Evolutionary conservation across 1,140 invertebrate genomes (phyloP).

Genomic region (Zeugodacus cucurbitae): DNA sequence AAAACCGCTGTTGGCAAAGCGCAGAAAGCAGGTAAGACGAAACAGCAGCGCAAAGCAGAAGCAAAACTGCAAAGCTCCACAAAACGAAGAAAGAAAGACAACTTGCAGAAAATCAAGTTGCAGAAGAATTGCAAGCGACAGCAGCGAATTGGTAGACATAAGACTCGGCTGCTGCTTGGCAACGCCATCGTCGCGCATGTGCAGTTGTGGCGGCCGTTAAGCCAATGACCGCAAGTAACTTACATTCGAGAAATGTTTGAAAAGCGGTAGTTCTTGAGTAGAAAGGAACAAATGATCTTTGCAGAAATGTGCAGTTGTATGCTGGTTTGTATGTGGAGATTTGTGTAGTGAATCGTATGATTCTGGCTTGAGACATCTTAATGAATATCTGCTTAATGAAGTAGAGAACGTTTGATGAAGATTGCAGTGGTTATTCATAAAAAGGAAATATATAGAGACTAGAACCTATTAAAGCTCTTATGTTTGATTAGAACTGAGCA

Average conservation of each 20-base stretch:
- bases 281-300: neutral
- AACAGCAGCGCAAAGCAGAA: neutral
- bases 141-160: neutral
- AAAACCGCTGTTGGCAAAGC: neutral
- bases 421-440: neutral
- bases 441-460: too few relatives aligned
- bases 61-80: neutral
- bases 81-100: neutral
- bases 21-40: neutral
- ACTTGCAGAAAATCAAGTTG: conserved; percentile 11
- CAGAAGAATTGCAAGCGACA: neutral
- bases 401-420: neutral
- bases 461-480: too few relatives aligned
- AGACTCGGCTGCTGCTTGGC: neutral
- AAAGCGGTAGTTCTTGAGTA: conserved; percentile 21
- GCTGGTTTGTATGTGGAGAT: neutral
- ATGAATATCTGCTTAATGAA: neutral
- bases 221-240: conserved; percentile 66
- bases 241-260: conserved; percentile 66
- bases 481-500: too few relatives aligned
- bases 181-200: conserved; percentile 45
- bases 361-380: too few relatives aligned
- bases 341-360: neutral
- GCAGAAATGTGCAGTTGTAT: neutral
- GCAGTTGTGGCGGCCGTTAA: conserved; percentile 43